Conservation (phyloP, 2,888 invertebrate genomes). For the Heterodera filipjevi region DNA sequence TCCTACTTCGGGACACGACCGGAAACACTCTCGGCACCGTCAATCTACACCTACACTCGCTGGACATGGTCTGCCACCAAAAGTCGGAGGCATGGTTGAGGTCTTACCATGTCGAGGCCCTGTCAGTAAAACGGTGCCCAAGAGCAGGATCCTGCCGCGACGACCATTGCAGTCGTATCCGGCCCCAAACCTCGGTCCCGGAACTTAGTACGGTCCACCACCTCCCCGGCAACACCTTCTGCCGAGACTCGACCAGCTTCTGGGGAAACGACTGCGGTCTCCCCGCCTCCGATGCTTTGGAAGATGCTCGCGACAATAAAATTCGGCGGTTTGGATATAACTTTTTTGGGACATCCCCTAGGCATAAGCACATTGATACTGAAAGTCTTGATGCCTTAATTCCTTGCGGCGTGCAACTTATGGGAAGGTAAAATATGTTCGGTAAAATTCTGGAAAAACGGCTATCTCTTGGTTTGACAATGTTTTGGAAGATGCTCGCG, state of each 20-base stretch:
- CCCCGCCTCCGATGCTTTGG: background rate
- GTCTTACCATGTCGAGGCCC: background rate
- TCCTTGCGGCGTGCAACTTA: too few relatives aligned
- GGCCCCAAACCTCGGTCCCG: background rate
- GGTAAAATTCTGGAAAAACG: too few relatives aligned
- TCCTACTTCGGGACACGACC: background rate
- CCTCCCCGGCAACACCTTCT: background rate
- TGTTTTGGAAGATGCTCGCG: too few relatives aligned
- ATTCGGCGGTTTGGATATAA: too few relatives aligned
- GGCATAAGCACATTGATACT: too few relatives aligned
- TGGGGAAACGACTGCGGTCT: background rate
- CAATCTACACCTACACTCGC: background rate
- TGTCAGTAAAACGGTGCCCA: conserved; percentile 1
- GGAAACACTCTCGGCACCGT: background rate
- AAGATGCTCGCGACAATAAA: too few relatives aligned
- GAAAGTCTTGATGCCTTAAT: too few relatives aligned
- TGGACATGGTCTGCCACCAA: background rate
- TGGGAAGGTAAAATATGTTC: too few relatives aligned
- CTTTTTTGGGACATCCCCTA: too few relatives aligned
- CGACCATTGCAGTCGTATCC: background rate
- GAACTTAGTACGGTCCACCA: background rate
- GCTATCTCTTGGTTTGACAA: too few relatives aligned
- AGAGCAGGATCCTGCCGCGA: background rate
- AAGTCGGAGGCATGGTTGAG: background rate
- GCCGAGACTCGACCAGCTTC: background rate